Evolutionary conservation across 2,113 vertebrate genomes (phyloP).

Genomic region (Cephalopholis sonnerati): DNA sequence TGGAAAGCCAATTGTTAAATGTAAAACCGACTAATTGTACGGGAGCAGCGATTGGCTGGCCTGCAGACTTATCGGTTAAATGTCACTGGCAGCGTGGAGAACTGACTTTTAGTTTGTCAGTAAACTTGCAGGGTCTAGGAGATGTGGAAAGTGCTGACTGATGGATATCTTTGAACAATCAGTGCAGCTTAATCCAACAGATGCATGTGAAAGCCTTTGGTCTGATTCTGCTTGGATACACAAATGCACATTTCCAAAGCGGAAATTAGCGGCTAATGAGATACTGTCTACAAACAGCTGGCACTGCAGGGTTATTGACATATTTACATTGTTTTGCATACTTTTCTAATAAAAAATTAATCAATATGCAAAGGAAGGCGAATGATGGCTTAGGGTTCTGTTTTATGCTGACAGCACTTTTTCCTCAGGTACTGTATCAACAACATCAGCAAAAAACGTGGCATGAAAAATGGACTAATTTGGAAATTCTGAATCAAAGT

Average conservation of each 20-base stretch:
- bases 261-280: conserved; percentile 29
- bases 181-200: neutral
- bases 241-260: conserved; percentile 6
- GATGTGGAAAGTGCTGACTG: conserved; percentile 8
- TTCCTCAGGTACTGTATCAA: conserved; percentile 1
- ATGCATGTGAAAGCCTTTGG: neutral
- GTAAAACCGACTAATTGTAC: neutral
- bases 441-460: conserved; percentile 20
- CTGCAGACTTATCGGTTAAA: conserved; percentile 5
- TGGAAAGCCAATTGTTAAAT: neutral
- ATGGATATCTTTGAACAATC: neutral
- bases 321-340: conserved; percentile 27
- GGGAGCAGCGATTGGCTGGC: neutral
- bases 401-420: conserved; percentile 34
- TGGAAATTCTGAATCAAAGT: conserved; percentile 3
- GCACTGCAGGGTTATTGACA: conserved; percentile 25
- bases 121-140: neutral
- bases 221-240: neutral
- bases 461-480: conserved; percentile 29
- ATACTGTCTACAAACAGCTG: conserved; percentile 26
- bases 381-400: conserved; percentile 4
- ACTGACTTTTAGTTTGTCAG: neutral
- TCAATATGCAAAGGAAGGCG: neutral
- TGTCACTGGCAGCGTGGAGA: neutral
- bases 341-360: neutral